Evolutionary conservation across 2,888 invertebrate species (phyloP), one percentile per base, ranked within the genome.

Genomic region (Geophilus truncorum): DNA sequence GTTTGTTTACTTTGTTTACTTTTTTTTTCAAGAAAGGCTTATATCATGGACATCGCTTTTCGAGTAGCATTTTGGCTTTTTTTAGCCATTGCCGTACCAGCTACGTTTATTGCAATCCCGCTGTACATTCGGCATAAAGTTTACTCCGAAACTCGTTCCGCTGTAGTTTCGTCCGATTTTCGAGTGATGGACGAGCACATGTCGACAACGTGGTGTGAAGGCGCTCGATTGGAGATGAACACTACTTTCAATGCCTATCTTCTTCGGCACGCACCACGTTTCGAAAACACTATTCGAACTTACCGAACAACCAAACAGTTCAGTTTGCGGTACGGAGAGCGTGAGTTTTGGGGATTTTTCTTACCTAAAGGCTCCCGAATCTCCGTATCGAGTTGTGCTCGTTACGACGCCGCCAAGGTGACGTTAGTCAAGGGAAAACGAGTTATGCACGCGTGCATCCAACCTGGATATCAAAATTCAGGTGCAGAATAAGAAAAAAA

Each of bases 271-370:
- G 40, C 57, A 32, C 93, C 93, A 0, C 86, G 88, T 83, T 86
- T 92, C 70, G 89, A 90, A 1, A 87, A 88, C 1, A 89, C 91
- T 76, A 87, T 90, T 70, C 90, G 90, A 36, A 90, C 90, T 0
- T 89, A 93, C n/a, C 89, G 91, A 6, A 92, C 93, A 91, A 91
- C 91, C 0, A 89, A 93, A 62, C 90, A 92, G 82, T 87, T 93
- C 83, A 88, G 90, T 77, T 87, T 94, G n/a, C 91, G 91, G 81
- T 93, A 93, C 84, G 93, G 93, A 84, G 92, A 92, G 89, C 93
- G 93, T 86, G 93, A 93, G 85, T 93, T 93, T 86, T 93, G 93
- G 93, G 93, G 93, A 0, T 94, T 93, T 86, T 93, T 93, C 85
- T 32, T 32, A 32, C 32, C 32, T 23, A 90, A 90, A 83, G 93